Evolutionary conservation across 2,797 vertebrate species (phyloP).

Genomic region (Phaenicophaeus curvirostris): DNA sequence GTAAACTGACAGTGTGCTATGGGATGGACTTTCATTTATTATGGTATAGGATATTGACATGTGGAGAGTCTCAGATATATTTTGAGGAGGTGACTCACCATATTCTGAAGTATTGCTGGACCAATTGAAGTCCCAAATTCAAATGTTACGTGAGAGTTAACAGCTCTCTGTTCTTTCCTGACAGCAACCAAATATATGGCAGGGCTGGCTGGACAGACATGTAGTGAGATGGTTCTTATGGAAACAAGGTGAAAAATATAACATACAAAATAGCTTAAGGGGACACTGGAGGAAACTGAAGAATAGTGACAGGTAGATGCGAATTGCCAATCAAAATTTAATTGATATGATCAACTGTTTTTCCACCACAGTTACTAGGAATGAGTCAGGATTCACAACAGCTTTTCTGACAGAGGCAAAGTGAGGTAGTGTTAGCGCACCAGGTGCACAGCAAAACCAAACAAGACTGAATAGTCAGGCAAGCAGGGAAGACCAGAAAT

Average conservation of each 20-base stretch:
- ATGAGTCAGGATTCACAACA: slow-evolving; percentile 10
- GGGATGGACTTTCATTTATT: not conserved
- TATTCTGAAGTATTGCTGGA: not conserved
- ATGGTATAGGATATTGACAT: not conserved
- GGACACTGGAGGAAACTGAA: slow-evolving; percentile 42
- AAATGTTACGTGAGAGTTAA: not conserved
- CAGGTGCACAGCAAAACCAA: slow-evolving; percentile 28
- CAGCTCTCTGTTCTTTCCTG: not conserved
- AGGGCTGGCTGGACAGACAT: slow-evolving; percentile 9
- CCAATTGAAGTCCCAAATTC: not conserved
- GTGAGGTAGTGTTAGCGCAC: not conserved
- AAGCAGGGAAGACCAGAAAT: slow-evolving; percentile 25
- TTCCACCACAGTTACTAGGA: slow-evolving; percentile 54
- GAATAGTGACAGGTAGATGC: slow-evolving; percentile 70
- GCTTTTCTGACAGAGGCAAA: slow-evolving; percentile 25
- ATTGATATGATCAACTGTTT: slow-evolving; percentile 76
- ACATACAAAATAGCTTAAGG: slow-evolving; percentile 62
- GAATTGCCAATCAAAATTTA: slow-evolving; percentile 77
- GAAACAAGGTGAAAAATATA: slow-evolving; percentile 71
- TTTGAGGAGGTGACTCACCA: not conserved
- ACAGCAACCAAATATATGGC: slow-evolving; percentile 13
- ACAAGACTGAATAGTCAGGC: not conserved
- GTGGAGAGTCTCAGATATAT: not conserved
- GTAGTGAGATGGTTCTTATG: slow-evolving; percentile 66
- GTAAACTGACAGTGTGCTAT: not conserved